Conservation (phyloP, 2,888 invertebrate genomes). For the Dasypogon diadema region DNA sequence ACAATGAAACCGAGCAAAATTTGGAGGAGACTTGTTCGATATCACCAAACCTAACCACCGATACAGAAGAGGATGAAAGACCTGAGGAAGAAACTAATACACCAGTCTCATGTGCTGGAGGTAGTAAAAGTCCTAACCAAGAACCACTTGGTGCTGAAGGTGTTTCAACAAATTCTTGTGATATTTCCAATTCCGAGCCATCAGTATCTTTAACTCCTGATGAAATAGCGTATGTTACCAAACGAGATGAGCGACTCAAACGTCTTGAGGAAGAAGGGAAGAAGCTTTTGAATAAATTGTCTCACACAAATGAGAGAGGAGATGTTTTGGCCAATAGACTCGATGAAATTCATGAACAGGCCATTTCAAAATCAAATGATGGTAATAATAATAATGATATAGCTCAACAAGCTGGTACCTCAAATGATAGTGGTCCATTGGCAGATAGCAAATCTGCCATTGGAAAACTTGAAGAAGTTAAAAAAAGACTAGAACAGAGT, state of each 20-base stretch:
- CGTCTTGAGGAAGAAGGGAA: conserved; percentile 85
- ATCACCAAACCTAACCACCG: conserved; percentile 56
- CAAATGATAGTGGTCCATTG: neutral
- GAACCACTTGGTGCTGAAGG: conserved; percentile 58
- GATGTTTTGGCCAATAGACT: conserved; percentile 60
- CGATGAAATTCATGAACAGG: conserved; percentile 61
- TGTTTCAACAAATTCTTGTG: neutral
- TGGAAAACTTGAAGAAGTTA: conserved; percentile 30
- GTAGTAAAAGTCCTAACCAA: conserved; percentile 72
- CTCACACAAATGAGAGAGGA: conserved; percentile 62
- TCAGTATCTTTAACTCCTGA: conserved; percentile 60
- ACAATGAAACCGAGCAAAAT: neutral
- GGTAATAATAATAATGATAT: neutral
- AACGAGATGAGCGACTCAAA: conserved; percentile 63
- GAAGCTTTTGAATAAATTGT: conserved; percentile 71
- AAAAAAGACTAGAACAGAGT: conserved; percentile 15
- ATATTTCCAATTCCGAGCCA: neutral
- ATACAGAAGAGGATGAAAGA: conserved; percentile 63
- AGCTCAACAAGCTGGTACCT: neutral
- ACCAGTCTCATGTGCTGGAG: conserved; percentile 77
- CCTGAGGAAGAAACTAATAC: conserved; percentile 63
- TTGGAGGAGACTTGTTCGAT: conserved; percentile 51
- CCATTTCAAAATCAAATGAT: conserved; percentile 58
- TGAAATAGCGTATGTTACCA: conserved; percentile 63
- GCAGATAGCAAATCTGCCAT: neutral